These are phyloP conservation scores for Trichacis sp. DNA, from an alignment of 2,888 invertebrate species.

Conservation along the genomic window DNA sequence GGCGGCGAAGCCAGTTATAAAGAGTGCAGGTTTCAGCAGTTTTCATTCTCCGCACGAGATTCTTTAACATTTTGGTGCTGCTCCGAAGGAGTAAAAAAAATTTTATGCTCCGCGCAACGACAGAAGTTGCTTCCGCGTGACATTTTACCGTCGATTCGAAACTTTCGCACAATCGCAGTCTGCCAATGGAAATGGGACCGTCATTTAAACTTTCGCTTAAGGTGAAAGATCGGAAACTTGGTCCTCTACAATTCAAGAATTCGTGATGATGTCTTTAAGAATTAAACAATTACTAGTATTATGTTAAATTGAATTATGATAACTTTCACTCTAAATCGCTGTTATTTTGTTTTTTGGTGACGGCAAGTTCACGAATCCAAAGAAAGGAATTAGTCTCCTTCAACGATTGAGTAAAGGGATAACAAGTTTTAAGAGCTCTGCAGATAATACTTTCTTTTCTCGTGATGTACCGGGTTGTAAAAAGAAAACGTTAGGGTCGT, in stretches of 20 bases:
- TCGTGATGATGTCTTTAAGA: no score
- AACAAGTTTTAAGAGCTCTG: not conserved
- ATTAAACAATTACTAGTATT: no score
- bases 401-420: not conserved
- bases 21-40: slow-evolving; percentile 43
- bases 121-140: slow-evolving; percentile 6
- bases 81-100: slow-evolving; percentile 24
- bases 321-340: no score
- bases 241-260: no score
- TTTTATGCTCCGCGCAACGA: slow-evolving; percentile 17
- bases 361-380: no score
- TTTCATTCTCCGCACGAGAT: slow-evolving; percentile 29
- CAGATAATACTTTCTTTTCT: not conserved
- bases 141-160: slow-evolving; percentile 4
- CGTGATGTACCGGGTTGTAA: not conserved
- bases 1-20: slow-evolving; percentile 8
- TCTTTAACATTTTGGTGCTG: slow-evolving; percentile 19
- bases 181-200: slow-evolving; percentile 1
- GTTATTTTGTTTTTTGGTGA: no score
- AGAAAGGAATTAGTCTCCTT: not conserved
- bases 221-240: slow-evolving; percentile 4
- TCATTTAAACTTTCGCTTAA: not conserved
- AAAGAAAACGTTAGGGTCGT: slow-evolving; percentile 36
- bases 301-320: no score
- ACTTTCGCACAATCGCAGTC: slow-evolving; percentile 4